Base-by-base conservation (phyloP, 1,140 invertebrate species). In the Drosophila gunungcola region DNA sequence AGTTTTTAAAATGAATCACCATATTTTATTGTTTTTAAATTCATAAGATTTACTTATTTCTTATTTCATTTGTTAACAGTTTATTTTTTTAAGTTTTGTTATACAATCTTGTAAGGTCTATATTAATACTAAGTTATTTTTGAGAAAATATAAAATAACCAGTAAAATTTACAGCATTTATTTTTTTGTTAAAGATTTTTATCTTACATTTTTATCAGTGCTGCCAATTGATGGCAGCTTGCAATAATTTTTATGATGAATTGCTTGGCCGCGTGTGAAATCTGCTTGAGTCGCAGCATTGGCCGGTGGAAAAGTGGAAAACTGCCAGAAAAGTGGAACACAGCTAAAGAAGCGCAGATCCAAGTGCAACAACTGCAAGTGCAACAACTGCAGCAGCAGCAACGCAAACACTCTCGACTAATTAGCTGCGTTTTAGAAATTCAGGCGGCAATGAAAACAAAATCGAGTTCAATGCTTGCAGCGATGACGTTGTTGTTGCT, bases 361-460 rank as follows among this genome's bases (percentile, higher is more conserved):
- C 80, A 68, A 68, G 73, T 76, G 76, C 73, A 69, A 61, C 65
- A 32, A 52, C 63, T 62, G 79, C 78, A 63, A 62, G 63, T 72
- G 56, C 73, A 69, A 43, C 73, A 76, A 54, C 73, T 25, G 13
- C 63, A 46, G 41, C 51, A 57, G 25, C 79, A 65, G 61, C 81
- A 69, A 42, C 54, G 42, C 74, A 83, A 89, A 90, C 84, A 89
- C 84, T 89, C 85, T 90, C 85, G 85, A 90, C 84, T 89, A 89
- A 89, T 89, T 89, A 89, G 84, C 85, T 89, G 80, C 84, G 85
- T 89, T 89, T 90, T 89, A 90, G 84, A 89, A 89, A 89, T 89
- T 89, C 84, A 89, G 84, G 69, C 79, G 79, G 83, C 83, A 90
- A 90, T 89, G 84, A 89, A 89, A 89, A 89, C 84, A 89, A 89